Percentiles rank a stretch among this genome's conserved stretches.
Conservation (phyloP, 2,113 vertebrate species). For the Cervus canadensis region DNA sequence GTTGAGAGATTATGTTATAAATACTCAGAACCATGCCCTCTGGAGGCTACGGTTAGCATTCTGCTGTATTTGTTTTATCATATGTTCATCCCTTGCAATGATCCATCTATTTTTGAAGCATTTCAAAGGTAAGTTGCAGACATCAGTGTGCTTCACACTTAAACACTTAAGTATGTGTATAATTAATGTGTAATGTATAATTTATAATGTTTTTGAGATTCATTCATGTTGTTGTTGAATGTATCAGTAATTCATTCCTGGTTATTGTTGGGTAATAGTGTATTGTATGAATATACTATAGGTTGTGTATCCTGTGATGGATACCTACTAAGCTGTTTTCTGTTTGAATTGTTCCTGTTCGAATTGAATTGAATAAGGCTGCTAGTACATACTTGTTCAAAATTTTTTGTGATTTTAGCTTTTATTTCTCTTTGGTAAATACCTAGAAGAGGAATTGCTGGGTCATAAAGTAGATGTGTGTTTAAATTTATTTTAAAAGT, state of each 20-base stretch:
- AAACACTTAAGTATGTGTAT: neutral
- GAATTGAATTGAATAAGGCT: neutral
- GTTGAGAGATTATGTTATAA: neutral
- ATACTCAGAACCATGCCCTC: neutral
- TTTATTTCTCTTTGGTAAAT: slow-evolving; percentile 14
- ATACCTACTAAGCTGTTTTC: neutral
- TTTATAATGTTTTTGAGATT: neutral
- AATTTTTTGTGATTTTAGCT: neutral
- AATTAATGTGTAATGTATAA: neutral
- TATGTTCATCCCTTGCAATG: neutral
- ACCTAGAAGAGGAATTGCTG: neutral
- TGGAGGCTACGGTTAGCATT: neutral
- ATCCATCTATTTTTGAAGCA: neutral
- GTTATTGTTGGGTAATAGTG: neutral
- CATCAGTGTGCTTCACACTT: neutral
- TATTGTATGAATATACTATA: neutral
- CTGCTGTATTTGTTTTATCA: neutral
- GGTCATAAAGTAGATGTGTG: neutral
- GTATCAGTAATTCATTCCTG: neutral
- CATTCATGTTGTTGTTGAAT: neutral
- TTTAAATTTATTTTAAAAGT: neutral
- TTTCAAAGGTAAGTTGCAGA: neutral
- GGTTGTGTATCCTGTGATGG: neutral
- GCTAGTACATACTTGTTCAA: neutral
- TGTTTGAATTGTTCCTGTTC: neutral